Percentiles rank a stretch among this genome's conserved stretches.
Evolutionary conservation across 1,140 invertebrate species (phyloP).

Genomic region (Macrotrachela quadricornifera): DNA sequence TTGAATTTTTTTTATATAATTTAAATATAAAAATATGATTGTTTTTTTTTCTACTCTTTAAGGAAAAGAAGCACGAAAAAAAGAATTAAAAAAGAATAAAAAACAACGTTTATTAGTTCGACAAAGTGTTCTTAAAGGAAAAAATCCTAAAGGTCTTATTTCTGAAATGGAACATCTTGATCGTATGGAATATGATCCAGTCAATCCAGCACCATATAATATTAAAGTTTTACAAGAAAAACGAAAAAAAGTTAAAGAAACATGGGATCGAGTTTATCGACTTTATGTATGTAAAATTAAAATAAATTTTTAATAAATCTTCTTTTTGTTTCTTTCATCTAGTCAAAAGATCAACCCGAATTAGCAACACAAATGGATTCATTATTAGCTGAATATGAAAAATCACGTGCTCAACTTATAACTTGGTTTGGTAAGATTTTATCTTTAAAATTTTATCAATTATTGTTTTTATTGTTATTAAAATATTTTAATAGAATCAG

Average conservation of each 20-base stretch:
- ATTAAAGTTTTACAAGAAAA: slow-evolving; percentile 86
- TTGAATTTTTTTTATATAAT: background rate
- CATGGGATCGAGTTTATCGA: no score
- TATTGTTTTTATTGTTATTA: no score
- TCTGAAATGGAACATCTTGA: slow-evolving; percentile 91
- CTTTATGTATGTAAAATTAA: no score
- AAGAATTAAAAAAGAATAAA: slow-evolving; percentile 93
- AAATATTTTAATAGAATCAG: no score
- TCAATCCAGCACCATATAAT: slow-evolving; percentile 75
- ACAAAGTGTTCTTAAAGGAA: slow-evolving; percentile 83
- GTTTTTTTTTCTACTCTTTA: slow-evolving; percentile 14
- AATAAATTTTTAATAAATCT: no score
- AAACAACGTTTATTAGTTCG: slow-evolving; percentile 79
- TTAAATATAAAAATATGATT: background rate
- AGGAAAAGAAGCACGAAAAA: slow-evolving; percentile 91
- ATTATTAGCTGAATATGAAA: no score
- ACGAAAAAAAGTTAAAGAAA: slow-evolving; percentile 78
- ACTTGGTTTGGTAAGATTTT: no score
- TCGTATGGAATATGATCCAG: slow-evolving; percentile 88
- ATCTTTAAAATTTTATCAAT: no score
- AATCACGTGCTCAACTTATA: no score
- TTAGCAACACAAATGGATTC: no score
- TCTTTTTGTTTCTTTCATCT: no score
- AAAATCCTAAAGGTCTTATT: slow-evolving; percentile 77
- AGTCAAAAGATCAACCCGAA: no score